Conservation (phyloP, 1,140 invertebrate genomes). For the Temnothorax longispinosus region DNA sequence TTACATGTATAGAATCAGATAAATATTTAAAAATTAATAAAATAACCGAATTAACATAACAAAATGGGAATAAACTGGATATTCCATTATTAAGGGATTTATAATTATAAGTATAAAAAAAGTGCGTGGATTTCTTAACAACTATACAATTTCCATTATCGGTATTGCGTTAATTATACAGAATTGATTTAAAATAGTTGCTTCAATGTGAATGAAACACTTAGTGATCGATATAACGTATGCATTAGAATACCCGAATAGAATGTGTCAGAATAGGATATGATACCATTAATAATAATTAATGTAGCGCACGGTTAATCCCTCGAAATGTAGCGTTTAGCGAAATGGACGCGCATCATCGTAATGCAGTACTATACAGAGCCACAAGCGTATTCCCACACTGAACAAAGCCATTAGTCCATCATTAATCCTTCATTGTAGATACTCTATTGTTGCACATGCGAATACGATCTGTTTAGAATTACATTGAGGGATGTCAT, state of each 20-base stretch:
- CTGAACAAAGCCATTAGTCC: slow-evolving; percentile 62
- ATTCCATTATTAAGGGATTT: neutral
- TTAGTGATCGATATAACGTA: slow-evolving; percentile 44
- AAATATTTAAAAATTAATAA: neutral
- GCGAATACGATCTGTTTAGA: slow-evolving; percentile 58
- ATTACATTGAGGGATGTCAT: slow-evolving; percentile 48
- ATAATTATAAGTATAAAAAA: neutral
- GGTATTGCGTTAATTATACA: neutral
- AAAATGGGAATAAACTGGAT: neutral
- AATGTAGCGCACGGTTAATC: slow-evolving; percentile 60
- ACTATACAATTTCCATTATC: neutral
- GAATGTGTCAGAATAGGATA: slow-evolving; percentile 63
- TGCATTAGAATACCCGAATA: slow-evolving; percentile 59
- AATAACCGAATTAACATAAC: neutral
- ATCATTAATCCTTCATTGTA: slow-evolving; percentile 63
- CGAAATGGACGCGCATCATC: slow-evolving; percentile 59
- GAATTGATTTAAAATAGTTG: slow-evolving; percentile 42
- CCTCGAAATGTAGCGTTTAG: slow-evolving; percentile 62
- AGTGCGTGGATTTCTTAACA: neutral
- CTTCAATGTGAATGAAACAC: slow-evolving; percentile 47
- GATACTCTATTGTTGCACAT: slow-evolving; percentile 51
- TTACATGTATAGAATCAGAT: neutral
- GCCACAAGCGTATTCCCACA: slow-evolving; percentile 50
- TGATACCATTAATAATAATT: slow-evolving; percentile 63
- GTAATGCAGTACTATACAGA: slow-evolving; percentile 59